A percentile compares a stretch with the other conserved stretches of the same genome.
phyloP scores from a whole-genome alignment of 1,140 invertebrate species.

The Diorhabda elongata region DNA sequence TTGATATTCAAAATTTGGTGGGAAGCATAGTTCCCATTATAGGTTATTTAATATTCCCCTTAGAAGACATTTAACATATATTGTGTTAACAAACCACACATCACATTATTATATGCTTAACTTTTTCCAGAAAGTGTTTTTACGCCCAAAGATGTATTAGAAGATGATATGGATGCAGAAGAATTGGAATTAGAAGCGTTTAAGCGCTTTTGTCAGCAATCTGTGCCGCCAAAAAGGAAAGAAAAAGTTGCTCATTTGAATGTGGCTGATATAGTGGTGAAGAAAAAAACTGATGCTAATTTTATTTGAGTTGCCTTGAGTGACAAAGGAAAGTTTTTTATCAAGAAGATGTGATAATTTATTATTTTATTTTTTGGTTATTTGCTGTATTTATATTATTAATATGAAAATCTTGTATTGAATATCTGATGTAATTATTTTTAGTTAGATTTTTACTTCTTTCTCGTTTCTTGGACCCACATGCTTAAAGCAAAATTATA shows the following conservation, averaged over 20 bases:
- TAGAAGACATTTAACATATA: too few species aligned
- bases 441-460: too few species aligned
- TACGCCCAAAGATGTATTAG: constrained; percentile 69
- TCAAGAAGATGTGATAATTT: not conserved
- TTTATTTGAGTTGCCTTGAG: constrained; percentile 7
- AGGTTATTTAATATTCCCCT: too few species aligned
- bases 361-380: not conserved
- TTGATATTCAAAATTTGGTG: too few species aligned
- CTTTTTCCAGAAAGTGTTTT: constrained; percentile 70
- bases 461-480: too few species aligned
- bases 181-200: constrained; percentile 74
- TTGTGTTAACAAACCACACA: too few species aligned
- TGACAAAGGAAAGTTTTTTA: constrained; percentile 20
- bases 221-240: constrained; percentile 62
- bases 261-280: constrained; percentile 44
- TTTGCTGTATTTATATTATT: not conserved
- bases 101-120: not conserved
- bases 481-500: too few species aligned
- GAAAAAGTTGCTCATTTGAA: constrained; percentile 59
- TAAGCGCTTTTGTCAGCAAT: constrained; percentile 73
- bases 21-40: too few species aligned
- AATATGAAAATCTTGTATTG: too few species aligned
- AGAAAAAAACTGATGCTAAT: constrained; percentile 33
- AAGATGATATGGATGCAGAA: constrained; percentile 70
- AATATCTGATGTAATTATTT: too few species aligned